Evolutionary conservation across 2,113 vertebrate species (phyloP), one percentile per base, ranked within the genome.

Genomic region (Columbina picui): DNA sequence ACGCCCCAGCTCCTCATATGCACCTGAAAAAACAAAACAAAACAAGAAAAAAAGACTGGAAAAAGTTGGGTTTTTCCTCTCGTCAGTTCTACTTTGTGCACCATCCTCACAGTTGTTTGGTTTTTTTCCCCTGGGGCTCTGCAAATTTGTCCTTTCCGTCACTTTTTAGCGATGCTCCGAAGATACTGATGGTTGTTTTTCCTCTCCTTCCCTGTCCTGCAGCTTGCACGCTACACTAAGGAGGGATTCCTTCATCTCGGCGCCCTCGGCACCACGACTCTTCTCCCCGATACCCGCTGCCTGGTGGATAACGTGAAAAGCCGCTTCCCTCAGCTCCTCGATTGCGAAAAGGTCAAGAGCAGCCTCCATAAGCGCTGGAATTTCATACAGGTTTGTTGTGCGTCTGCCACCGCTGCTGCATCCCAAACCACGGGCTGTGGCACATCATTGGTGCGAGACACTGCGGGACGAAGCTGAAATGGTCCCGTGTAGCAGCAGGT

Each of bases 171-270:
- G 13, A 2, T n/a, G 14, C n/a, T n/a, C 5, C 4, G 34, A 17
- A 39, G 14, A 30, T 36, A 36, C 74, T 83, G 47, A 96, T 7
- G 27, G 7, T 71, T 6, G 30, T 49, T 68, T 49, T 29, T 9
- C 20, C 36, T 74, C 52, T 81, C 36, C 30, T 41, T 64, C 36
- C 25, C 5, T 49, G 16, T 21, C 56, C 52, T 9, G 7, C 96
- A 99, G 99, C 97, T 99, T 50, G 99, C 99, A 32, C 98, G 99
- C 15, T 99, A 99, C 96, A 99, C 99, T 96, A 98, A 97, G 98
- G 99, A 99, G 91, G 99, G 99, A 1, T 98, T 99, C 91, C 98
- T 99, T 92, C 99, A 99, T 83, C 96, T 99, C 49, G 99, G 99
- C 0, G 98, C 99, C 4, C 97, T 99, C n/a, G 99, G 99, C 64